Evolutionary conservation across 2,888 invertebrate species (phyloP).

Genomic region (Mylabris sibirica): DNA sequence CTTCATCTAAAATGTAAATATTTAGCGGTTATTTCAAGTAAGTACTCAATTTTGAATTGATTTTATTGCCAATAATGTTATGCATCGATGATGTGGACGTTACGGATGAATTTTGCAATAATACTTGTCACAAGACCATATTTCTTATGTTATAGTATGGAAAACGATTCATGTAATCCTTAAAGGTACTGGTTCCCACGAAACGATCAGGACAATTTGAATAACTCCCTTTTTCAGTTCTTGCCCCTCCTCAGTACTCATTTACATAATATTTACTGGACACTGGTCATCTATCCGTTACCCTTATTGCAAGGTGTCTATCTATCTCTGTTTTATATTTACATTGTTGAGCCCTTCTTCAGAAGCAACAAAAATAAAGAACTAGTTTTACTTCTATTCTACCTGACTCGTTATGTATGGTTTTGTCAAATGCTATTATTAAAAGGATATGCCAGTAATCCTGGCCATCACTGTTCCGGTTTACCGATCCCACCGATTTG

Average conservation of each 20-base stretch:
- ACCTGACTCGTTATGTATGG: slow-evolving; percentile 36
- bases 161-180: slow-evolving; percentile 34
- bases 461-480: slow-evolving; percentile 26
- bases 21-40: background rate
- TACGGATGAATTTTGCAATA: slow-evolving; percentile 32
- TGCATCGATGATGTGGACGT: slow-evolving; percentile 21
- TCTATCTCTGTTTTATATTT: background rate
- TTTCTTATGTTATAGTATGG: slow-evolving; percentile 26
- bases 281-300: slow-evolving; percentile 55
- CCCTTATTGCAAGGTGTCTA: slow-evolving; percentile 40
- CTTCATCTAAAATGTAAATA: background rate
- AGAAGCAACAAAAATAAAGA: slow-evolving; percentile 9
- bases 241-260: slow-evolving; percentile 47
- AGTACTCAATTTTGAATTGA: background rate
- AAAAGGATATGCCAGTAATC: slow-evolving; percentile 36
- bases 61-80: slow-evolving; percentile 13
- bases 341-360: slow-evolving; percentile 31
- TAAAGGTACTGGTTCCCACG: slow-evolving; percentile 50
- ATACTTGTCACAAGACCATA: slow-evolving; percentile 24
- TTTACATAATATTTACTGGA: slow-evolving; percentile 57
- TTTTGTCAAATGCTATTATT: slow-evolving; percentile 34
- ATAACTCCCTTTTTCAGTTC: slow-evolving; percentile 50
- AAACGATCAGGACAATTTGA: slow-evolving; percentile 49
- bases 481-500: slow-evolving; percentile 14
- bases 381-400: slow-evolving; percentile 32